phyloP scores from a whole-genome alignment of 2,888 invertebrate genomes.

The Luffia ferchaultella region DNA sequence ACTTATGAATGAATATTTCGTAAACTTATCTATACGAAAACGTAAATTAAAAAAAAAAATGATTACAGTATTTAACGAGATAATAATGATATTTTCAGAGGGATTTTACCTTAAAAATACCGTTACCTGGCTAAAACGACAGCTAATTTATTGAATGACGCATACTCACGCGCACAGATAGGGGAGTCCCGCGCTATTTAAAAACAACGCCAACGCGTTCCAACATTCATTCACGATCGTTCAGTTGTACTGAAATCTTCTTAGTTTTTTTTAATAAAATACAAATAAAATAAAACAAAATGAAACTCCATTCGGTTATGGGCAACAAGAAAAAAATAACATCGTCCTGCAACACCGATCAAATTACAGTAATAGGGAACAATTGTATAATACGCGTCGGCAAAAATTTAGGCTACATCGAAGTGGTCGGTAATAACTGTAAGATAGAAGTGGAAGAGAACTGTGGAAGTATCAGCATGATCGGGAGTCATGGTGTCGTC shows the following conservation, averaged over 20 bases:
- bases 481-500: constrained; percentile 45
- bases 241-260: too few species aligned
- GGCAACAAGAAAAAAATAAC: constrained; percentile 61
- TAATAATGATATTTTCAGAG: background rate
- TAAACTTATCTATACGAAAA: too few species aligned
- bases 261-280: constrained; percentile 8
- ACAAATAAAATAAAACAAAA: constrained; percentile 23
- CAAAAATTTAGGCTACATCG: constrained; percentile 47
- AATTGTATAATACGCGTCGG: constrained; percentile 43
- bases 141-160: constrained; percentile 21
- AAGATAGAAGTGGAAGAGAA: constrained; percentile 44
- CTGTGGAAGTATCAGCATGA: constrained; percentile 41
- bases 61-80: background rate
- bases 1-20: too few species aligned
- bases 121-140: background rate
- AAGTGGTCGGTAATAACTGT: constrained; percentile 55
- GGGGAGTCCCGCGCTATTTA: background rate
- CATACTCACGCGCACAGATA: constrained; percentile 10
- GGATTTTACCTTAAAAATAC: background rate
- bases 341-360: constrained; percentile 44
- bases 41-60: background rate
- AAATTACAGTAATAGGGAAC: constrained; percentile 49
- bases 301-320: constrained; percentile 53
- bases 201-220: background rate
- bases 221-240: background rate